Evolutionary conservation across 2,113 vertebrate genomes (phyloP).

Genomic region (Trachemys scripta): DNA sequence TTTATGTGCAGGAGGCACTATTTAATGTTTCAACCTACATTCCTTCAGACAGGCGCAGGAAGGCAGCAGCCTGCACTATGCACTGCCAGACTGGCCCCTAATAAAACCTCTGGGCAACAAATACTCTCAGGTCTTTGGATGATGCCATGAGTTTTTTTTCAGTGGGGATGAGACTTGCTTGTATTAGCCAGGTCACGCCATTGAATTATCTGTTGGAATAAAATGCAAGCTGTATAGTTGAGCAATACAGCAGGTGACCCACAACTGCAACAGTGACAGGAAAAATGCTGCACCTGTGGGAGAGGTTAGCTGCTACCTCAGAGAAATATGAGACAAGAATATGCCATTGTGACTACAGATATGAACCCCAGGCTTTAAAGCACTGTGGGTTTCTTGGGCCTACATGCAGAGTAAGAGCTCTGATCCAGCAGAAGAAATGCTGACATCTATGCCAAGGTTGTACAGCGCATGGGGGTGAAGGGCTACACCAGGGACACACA

Average conservation of each 20-base stretch:
- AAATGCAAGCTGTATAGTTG: neutral
- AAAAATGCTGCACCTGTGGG: neutral
- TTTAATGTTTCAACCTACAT: neutral
- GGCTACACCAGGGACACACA: too few relatives aligned
- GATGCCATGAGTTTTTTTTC: neutral
- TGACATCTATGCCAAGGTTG: too few relatives aligned
- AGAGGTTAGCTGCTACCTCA: neutral
- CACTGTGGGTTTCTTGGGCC: neutral
- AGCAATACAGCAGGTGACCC: neutral
- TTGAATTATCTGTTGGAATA: neutral
- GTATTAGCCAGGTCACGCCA: neutral
- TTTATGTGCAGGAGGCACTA: rapidly evolving
- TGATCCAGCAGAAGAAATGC: too few relatives aligned
- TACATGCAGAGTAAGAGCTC: too few relatives aligned
- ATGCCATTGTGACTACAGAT: neutral
- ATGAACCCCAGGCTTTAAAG: neutral
- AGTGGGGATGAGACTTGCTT: neutral
- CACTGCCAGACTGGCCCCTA: neutral
- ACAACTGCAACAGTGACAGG: neutral
- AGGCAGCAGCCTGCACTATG: neutral
- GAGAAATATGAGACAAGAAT: neutral
- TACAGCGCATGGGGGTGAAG: too few relatives aligned
- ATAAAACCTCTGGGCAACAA: neutral
- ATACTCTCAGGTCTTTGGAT: rapidly evolving
- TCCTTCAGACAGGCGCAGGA: neutral